These are phyloP conservation scores for Pipistrellus pygmaeus DNA, from an alignment of 2,797 vertebrate genomes.

Conservation along the genomic window DNA sequence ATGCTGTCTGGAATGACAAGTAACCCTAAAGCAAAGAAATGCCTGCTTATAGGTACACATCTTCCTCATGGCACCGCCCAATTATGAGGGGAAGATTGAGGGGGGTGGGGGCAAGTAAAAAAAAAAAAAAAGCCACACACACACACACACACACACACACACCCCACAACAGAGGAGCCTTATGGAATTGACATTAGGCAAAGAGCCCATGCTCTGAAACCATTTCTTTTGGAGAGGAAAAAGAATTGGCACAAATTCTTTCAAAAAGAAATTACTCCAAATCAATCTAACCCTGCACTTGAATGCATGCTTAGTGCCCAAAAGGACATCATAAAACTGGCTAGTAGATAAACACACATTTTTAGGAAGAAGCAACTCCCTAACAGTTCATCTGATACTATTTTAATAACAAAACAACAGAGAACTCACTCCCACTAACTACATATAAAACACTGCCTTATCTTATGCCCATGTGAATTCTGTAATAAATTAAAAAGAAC, in stretches of 20 bases:
- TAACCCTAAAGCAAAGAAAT: slow-evolving; percentile 66
- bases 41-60: slow-evolving; percentile 36
- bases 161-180: slow-evolving; percentile 19
- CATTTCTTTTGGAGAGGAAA: slow-evolving; percentile 67
- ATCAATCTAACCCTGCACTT: slow-evolving; percentile 75
- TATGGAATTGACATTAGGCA: slow-evolving; percentile 79
- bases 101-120: background rate
- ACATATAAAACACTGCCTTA: background rate
- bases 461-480: background rate
- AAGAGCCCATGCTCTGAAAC: slow-evolving; percentile 62
- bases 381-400: slow-evolving; percentile 63
- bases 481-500: background rate
- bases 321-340: slow-evolving; percentile 80
- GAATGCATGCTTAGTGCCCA: slow-evolving; percentile 43
- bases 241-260: slow-evolving; percentile 75
- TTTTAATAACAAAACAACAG: slow-evolving; percentile 45
- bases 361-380: slow-evolving; percentile 74
- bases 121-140: too few relatives aligned
- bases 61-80: slow-evolving; percentile 46
- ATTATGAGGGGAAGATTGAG: background rate
- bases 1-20: slow-evolving; percentile 72
- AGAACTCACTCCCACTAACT: slow-evolving; percentile 24
- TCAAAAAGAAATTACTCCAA: slow-evolving; percentile 79
- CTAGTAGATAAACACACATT: slow-evolving; percentile 74
- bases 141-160: too few relatives aligned